Percentiles rank a stretch among this genome's conserved stretches.
Conservation (phyloP, 53 echinoderm and acorn worm species). For the Crossaster papposus region DNA sequence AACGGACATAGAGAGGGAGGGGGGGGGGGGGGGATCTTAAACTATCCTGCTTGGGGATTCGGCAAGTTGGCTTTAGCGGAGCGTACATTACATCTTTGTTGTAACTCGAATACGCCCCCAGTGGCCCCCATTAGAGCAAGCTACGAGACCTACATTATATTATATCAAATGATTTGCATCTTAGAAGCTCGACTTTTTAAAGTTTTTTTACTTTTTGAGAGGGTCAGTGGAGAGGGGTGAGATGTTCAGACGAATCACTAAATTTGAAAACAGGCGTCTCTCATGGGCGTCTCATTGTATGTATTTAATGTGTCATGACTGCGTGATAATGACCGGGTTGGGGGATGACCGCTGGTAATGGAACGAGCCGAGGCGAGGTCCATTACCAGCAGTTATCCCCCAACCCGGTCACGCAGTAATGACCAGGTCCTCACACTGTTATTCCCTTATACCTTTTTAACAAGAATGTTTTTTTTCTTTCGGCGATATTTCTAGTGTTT, state of each 20-base stretch:
- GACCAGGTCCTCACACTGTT: no score
- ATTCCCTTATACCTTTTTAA: no score
- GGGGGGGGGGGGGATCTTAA: not conserved
- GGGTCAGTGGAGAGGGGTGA: not conserved
- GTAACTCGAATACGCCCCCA: not conserved
- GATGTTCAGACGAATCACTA: not conserved
- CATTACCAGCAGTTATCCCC: no score
- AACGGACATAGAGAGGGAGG: not conserved
- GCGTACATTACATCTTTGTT: slow-evolving; percentile 31
- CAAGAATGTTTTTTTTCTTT: no score
- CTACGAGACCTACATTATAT: slow-evolving; percentile 10
- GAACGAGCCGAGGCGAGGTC: no score
- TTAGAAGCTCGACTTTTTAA: not conserved
- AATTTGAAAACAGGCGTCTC: not conserved
- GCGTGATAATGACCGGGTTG: no score
- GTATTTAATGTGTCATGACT: not conserved
- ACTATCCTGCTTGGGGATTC: not conserved
- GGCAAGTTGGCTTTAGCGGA: not conserved
- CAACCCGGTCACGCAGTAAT: no score
- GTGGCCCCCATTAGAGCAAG: not conserved
- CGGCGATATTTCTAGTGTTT: no score
- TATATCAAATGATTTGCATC: not conserved
- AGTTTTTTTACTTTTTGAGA: not conserved
- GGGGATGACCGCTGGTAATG: no score
- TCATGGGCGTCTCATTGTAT: not conserved